Conservation (phyloP, 2,888 invertebrate genomes). For the Unio delphinus region DNA sequence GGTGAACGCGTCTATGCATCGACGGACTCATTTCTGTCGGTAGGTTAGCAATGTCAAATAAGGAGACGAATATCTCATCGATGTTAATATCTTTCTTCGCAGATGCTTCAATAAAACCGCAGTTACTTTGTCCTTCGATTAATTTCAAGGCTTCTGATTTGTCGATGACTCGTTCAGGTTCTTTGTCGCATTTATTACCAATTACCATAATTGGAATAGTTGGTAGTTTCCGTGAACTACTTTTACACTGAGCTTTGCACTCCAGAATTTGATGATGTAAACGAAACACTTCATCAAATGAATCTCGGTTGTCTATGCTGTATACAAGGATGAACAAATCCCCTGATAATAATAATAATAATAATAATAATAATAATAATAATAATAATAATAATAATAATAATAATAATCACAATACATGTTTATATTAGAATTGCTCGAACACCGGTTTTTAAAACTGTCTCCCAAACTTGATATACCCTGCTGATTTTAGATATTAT, state of each 20-base stretch:
- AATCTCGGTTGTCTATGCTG: constrained; percentile 63
- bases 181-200: constrained; percentile 89
- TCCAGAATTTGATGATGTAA: constrained; percentile 66
- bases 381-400: too few species aligned
- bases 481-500: too few species aligned
- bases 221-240: constrained; percentile 66
- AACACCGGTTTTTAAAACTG: too few species aligned
- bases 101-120: constrained; percentile 87
- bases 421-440: too few species aligned
- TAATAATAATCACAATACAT: too few species aligned
- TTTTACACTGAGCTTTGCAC: constrained; percentile 59
- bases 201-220: constrained; percentile 87
- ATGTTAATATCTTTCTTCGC: constrained; percentile 86
- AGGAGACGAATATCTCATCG: constrained; percentile 87
- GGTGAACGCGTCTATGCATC: constrained; percentile 85
- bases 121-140: constrained; percentile 83
- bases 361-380: background rate
- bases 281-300: constrained; percentile 66
- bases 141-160: constrained; percentile 85
- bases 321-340: constrained; percentile 69
- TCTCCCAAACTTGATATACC: too few species aligned
- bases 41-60: constrained; percentile 86
- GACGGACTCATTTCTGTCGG: constrained; percentile 89
- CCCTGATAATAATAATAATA: constrained; percentile 74
- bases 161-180: constrained; percentile 81